phyloP scores from a whole-genome alignment of 1,140 invertebrate species.

The Lepidotrigona ventralis region DNA sequence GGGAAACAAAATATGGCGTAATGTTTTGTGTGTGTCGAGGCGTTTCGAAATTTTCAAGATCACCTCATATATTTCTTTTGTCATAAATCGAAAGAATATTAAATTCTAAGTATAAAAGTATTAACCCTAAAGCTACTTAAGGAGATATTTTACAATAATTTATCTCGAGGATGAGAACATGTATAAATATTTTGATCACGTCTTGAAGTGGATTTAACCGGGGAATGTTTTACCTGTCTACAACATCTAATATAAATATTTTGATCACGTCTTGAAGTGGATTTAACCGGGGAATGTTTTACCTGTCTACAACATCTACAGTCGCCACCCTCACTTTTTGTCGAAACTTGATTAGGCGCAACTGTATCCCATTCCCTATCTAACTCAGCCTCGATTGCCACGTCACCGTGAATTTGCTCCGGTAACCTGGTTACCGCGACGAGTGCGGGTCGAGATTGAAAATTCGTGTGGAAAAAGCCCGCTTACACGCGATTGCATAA shows the following conservation, averaged over 20 bases:
- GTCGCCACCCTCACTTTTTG: too few relatives aligned
- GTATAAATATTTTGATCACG: too few relatives aligned
- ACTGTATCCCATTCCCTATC: conserved; percentile 1
- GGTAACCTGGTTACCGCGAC: conserved; percentile 33
- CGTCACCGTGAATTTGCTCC: conserved; percentile 30
- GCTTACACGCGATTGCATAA: background rate
- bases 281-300: background rate
- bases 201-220: background rate
- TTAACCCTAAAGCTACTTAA: too few relatives aligned
- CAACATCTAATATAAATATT: background rate
- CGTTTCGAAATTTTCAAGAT: too few relatives aligned
- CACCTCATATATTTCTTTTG: too few relatives aligned
- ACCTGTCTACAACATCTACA: background rate
- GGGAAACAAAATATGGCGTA: too few relatives aligned
- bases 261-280: background rate
- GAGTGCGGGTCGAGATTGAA: conserved; percentile 28
- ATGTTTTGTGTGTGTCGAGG: too few relatives aligned
- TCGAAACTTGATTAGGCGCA: conserved; percentile 2
- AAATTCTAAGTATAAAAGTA: too few relatives aligned
- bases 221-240: background rate
- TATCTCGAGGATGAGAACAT: too few relatives aligned
- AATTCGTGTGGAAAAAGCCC: conserved; percentile 15
- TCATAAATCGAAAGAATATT: too few relatives aligned
- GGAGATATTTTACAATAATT: too few relatives aligned
- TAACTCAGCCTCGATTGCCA: conserved; percentile 17